These are phyloP conservation scores for Drosophila paramelanica DNA, from an alignment of 2,888 invertebrate genomes.

Conservation along the genomic window DNA sequence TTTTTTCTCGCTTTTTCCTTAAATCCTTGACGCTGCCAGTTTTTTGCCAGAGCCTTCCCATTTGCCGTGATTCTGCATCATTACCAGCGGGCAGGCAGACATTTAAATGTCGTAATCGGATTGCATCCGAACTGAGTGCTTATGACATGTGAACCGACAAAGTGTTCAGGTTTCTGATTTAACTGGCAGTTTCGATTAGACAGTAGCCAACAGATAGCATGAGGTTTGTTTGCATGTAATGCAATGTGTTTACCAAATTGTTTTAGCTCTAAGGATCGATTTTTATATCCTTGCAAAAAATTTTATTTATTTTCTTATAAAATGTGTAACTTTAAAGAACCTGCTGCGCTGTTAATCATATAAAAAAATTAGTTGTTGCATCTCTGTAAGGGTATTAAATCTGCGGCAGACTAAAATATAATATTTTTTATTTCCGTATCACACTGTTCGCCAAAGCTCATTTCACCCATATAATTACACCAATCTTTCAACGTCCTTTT, in stretches of 20 bases:
- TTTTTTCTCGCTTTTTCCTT: slow-evolving; percentile 34
- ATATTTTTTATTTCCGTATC: not conserved
- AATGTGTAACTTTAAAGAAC: not conserved
- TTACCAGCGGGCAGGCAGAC: slow-evolving; percentile 24
- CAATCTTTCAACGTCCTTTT: not conserved
- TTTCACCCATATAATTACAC: not conserved
- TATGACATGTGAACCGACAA: slow-evolving; percentile 42
- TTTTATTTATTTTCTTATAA: not conserved
- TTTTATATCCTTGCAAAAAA: not conserved
- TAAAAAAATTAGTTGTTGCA: too few species aligned
- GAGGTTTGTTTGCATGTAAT: slow-evolving; percentile 18
- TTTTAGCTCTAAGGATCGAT: slow-evolving; percentile 1
- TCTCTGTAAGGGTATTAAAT: not conserved
- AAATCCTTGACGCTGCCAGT: slow-evolving; percentile 50
- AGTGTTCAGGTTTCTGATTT: slow-evolving; percentile 31
- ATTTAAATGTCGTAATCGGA: slow-evolving; percentile 69
- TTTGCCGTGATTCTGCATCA: slow-evolving; percentile 44
- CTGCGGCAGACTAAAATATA: not conserved
- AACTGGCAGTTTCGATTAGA: slow-evolving; percentile 27
- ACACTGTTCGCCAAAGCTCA: not conserved
- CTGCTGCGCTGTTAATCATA: too few species aligned
- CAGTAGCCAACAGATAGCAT: slow-evolving; percentile 4
- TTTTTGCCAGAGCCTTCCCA: slow-evolving; percentile 25
- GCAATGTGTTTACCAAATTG: not conserved
- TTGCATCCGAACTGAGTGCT: slow-evolving; percentile 56